Evolutionary conservation across 2,888 invertebrate species (phyloP).

Genomic region (Acleris cristana): DNA sequence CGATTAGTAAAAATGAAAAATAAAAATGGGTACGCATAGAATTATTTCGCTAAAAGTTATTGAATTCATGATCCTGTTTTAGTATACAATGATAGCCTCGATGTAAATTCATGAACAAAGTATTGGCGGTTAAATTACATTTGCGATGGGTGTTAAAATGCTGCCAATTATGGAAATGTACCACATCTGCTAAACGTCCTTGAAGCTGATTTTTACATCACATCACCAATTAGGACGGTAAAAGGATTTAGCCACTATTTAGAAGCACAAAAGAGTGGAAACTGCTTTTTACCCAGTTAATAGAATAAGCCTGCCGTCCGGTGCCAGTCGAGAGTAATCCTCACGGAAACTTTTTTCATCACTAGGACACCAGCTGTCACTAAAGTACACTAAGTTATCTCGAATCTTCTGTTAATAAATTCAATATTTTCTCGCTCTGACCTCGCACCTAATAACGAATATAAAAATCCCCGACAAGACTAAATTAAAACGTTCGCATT

Average conservation of each 20-base stretch:
- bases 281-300: constrained; percentile 22
- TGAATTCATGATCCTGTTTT: too few relatives aligned
- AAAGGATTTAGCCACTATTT: too few relatives aligned
- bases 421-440: constrained; percentile 16
- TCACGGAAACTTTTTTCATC: constrained; percentile 33
- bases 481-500: constrained; percentile 20
- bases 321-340: constrained; percentile 19
- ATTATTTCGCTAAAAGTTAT: too few relatives aligned
- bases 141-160: too few relatives aligned
- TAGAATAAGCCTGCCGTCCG: constrained; percentile 7
- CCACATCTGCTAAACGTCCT: neutral
- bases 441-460: constrained; percentile 19
- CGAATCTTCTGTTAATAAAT: constrained; percentile 20
- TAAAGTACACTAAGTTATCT: constrained; percentile 24
- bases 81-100: too few relatives aligned
- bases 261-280: constrained; percentile 5
- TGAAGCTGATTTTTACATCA: neutral
- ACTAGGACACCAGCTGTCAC: constrained; percentile 27
- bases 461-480: constrained; percentile 11
- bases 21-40: too few relatives aligned
- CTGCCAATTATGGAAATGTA: constrained; percentile 26
- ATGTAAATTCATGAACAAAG: too few relatives aligned
- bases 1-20: too few relatives aligned
- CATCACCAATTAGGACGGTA: neutral
- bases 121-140: too few relatives aligned